Percentiles rank a stretch among this genome's conserved stretches.
Conservation (phyloP, 2,797 vertebrate species). For the Anomalospiza imberbis region DNA sequence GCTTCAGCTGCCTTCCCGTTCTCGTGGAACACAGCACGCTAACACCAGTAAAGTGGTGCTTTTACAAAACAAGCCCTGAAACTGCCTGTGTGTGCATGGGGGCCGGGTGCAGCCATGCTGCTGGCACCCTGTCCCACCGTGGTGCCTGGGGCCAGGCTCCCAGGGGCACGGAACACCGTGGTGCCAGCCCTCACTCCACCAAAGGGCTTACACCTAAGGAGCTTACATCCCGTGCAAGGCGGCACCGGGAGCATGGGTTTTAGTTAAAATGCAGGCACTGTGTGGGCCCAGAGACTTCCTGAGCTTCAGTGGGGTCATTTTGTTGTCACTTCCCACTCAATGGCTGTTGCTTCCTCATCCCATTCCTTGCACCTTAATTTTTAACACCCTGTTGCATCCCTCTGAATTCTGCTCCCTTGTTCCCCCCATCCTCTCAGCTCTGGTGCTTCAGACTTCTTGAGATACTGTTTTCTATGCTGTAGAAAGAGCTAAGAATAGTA, state of each 20-base stretch:
- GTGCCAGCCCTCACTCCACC: neutral
- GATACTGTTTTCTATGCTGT: neutral
- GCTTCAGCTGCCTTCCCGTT: neutral
- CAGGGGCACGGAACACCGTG: accelerated
- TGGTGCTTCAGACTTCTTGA: neutral
- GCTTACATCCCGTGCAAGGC: accelerated
- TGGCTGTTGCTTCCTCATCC: neutral
- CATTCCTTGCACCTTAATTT: neutral
- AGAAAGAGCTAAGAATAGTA: neutral
- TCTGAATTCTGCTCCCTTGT: neutral
- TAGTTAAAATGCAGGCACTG: neutral
- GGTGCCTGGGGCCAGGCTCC: neutral
- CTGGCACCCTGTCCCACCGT: accelerated
- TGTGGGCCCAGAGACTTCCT: neutral
- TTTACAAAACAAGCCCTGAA: neutral
- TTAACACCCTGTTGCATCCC: neutral
- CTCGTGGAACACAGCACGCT: neutral
- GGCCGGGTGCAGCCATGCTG: accelerated
- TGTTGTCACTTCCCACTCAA: neutral
- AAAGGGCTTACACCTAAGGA: conserved; percentile 23
- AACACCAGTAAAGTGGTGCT: neutral
- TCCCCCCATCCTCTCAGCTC: accelerated
- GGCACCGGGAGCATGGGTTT: neutral
- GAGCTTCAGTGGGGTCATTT: neutral
- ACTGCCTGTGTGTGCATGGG: accelerated